Evolutionary conservation across 2,113 vertebrate species (phyloP).

Genomic region (Pterophyllum scalare): DNA sequence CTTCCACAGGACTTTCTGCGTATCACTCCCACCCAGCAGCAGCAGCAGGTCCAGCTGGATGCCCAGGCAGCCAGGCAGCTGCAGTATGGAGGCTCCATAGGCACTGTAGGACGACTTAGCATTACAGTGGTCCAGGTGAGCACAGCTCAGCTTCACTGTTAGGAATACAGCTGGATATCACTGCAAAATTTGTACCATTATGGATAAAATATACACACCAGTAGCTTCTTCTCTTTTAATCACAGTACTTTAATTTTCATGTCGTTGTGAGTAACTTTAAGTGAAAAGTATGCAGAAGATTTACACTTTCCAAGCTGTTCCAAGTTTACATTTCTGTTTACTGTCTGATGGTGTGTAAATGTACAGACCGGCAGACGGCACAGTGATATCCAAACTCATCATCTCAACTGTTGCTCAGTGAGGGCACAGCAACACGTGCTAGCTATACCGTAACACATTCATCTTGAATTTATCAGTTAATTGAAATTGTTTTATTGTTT

Average conservation of each 20-base stretch:
- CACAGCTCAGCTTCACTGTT: not conserved
- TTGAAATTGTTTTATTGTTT: not conserved
- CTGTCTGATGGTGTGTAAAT: too few species aligned
- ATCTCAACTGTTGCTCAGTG: too few species aligned
- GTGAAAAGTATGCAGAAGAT: too few species aligned
- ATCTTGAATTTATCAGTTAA: not conserved
- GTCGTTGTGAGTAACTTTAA: not conserved
- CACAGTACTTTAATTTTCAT: accelerated
- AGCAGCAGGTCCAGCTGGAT: slow-evolving; percentile 95
- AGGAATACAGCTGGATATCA: not conserved
- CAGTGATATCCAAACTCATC: too few species aligned
- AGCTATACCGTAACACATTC: not conserved
- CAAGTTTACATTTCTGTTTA: too few species aligned
- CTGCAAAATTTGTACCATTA: not conserved
- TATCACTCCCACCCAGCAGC: slow-evolving; percentile 92
- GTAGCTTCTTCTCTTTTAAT: not conserved
- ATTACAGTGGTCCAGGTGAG: slow-evolving; percentile 97
- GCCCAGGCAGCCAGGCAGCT: slow-evolving; percentile 94
- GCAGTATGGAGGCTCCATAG: slow-evolving; percentile 88
- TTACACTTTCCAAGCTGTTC: too few species aligned
- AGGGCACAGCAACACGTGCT: too few species aligned
- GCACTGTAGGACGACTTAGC: slow-evolving; percentile 91
- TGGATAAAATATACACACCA: not conserved
- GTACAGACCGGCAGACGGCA: too few species aligned
- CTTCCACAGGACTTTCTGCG: slow-evolving; percentile 96